These are phyloP conservation scores for Globicephala melas DNA, from an alignment of 2,113 vertebrate genomes.

Conservation along the genomic window DNA sequence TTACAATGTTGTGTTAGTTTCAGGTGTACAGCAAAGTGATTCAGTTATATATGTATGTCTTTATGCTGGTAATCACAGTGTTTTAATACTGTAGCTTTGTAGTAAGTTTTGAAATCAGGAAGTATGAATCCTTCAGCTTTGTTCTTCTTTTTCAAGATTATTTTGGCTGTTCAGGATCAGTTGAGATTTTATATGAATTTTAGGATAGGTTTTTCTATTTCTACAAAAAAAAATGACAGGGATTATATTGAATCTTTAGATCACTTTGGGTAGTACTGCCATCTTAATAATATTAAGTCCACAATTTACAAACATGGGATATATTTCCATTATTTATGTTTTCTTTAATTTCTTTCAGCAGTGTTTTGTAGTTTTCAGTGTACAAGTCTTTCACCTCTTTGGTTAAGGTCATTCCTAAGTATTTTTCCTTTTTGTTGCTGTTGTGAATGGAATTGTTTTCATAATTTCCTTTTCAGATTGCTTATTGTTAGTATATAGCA, in stretches of 20 bases:
- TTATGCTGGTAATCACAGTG: background rate
- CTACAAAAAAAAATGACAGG: background rate
- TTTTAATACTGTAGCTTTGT: background rate
- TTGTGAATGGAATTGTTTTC: background rate
- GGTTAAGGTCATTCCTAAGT: background rate
- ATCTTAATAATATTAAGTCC: background rate
- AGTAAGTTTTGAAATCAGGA: background rate
- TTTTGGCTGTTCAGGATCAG: background rate
- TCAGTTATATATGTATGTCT: background rate
- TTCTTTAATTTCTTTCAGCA: background rate
- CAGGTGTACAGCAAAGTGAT: too few species aligned
- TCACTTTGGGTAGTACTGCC: background rate
- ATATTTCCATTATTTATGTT: background rate
- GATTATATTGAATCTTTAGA: background rate
- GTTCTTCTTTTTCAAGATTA: background rate
- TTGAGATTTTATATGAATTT: background rate
- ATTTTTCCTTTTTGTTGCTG: background rate
- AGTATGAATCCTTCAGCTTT: background rate
- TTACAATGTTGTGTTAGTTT: too few species aligned
- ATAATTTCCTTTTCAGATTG: background rate
- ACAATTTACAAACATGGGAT: background rate
- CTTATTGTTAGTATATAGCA: background rate
- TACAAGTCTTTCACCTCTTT: background rate
- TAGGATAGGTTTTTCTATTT: background rate
- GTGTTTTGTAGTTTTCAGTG: background rate